Base-by-base conservation (phyloP, 2,888 invertebrate species). In the Gari tellinella region DNA sequence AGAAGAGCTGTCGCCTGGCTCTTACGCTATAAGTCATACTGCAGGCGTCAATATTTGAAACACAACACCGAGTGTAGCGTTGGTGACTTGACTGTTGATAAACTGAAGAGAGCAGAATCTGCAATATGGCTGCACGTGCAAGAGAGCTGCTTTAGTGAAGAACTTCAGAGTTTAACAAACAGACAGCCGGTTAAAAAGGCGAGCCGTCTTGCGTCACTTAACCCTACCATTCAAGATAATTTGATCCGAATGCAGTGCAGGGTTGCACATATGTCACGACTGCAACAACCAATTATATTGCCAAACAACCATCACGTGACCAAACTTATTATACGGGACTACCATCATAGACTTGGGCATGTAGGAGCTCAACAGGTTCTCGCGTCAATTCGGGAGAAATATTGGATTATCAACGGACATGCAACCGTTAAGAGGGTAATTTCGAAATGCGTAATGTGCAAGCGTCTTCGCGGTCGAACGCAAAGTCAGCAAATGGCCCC, bases 401-500 rank as follows among this genome's bases (percentile, higher is more conserved):
- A 62, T 43, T 68, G 68, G 68, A 62, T 70, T 40, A 19, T 58
- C 5, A 41, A 40, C 38, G 58, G 70, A 19, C 51, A 17, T 5
- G 43, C 52, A 38, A 38, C 63, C 5, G 61, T 67, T 15, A 60
- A 61, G 40, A 52, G 23, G 17, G 46, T 23, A 17, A 40, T 66
- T 45, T 19, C 26, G 41, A 46, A 19, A 14, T 58, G 66, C 37
- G 21, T 67, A 17, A 15, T 31, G 8, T 67, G 67, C 26, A 60
- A 31, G 26, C 40, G 56, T 19, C 55, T 37, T 38, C 48, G 41
- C 21, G 43, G 40, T 19, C 53, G 40, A 0, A 1, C 31, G 17
- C 48, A 49, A 1, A 52, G 17, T 12, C 68, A 70, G 41, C 63
- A 66, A 49, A 80, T 80, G 75, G 65, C 72, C 23, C 62, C 72